phyloP scores from a whole-genome alignment of 2,797 vertebrate genomes.

The Protonibea diacanthus region DNA sequence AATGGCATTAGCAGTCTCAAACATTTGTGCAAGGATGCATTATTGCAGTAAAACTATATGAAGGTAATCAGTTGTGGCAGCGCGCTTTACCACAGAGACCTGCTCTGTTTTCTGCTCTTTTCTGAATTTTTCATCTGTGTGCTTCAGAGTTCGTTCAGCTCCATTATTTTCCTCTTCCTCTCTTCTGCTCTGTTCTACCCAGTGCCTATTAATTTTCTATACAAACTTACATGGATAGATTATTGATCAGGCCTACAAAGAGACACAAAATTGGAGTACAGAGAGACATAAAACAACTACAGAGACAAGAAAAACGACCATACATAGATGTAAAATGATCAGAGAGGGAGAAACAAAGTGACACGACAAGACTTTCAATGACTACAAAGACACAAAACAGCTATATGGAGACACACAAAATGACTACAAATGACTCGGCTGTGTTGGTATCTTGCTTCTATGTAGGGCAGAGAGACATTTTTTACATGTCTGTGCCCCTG shows the following conservation, averaged over 20 bases:
- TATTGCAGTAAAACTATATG: constrained; percentile 13
- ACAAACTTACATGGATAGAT: constrained; percentile 2
- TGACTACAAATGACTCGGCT: not conserved
- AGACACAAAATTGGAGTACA: not conserved
- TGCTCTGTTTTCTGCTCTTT: constrained; percentile 11
- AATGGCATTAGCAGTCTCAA: not conserved
- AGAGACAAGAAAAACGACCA: not conserved
- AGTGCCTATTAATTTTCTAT: constrained; percentile 29
- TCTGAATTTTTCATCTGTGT: constrained; percentile 21
- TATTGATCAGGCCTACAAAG: constrained; percentile 1
- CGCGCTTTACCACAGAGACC: constrained; percentile 21
- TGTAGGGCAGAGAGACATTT: fast-evolving
- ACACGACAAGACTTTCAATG: not conserved
- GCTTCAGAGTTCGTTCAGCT: constrained; percentile 31
- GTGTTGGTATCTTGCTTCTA: not conserved
- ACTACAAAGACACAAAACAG: not conserved
- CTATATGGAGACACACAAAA: not conserved
- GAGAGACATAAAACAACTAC: not conserved
- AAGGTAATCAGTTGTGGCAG: constrained; percentile 11
- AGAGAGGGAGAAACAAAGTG: not conserved
- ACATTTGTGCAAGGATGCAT: constrained; percentile 10
- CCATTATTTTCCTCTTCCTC: constrained; percentile 19
- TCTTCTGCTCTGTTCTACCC: constrained; percentile 3
- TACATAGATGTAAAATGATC: not conserved
- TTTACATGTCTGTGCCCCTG: not conserved